phyloP scores from a whole-genome alignment of 2,888 invertebrate genomes.

The Sclerodermus sp. region DNA sequence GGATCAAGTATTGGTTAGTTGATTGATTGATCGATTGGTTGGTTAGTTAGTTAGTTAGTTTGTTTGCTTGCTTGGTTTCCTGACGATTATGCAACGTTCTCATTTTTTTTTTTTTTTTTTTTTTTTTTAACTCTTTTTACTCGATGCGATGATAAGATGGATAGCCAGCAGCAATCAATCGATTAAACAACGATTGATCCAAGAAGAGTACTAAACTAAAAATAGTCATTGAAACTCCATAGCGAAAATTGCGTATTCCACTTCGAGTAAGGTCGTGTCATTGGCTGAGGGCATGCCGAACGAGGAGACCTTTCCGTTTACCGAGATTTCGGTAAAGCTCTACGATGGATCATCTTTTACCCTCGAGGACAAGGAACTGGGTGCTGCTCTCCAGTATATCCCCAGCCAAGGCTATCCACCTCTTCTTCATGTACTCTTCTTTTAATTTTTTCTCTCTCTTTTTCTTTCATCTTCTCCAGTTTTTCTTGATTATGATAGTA shows the following conservation, averaged over 20 bases:
- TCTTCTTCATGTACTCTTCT: slow-evolving; percentile 43
- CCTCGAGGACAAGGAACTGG: slow-evolving; percentile 65
- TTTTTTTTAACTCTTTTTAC: background rate
- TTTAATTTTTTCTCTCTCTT: slow-evolving; percentile 1
- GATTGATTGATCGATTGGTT: too few relatives aligned
- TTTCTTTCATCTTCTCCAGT: background rate
- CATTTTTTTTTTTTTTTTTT: background rate
- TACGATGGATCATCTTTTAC: slow-evolving; percentile 62
- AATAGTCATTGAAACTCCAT: background rate
- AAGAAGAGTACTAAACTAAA: too few relatives aligned
- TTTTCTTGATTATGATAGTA: background rate
- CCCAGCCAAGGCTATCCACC: slow-evolving; percentile 70
- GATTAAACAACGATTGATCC: too few relatives aligned
- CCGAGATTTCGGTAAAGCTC: slow-evolving; percentile 64
- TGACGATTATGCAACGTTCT: too few relatives aligned
- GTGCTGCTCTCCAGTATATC: slow-evolving; percentile 73
- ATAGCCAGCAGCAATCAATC: too few relatives aligned
- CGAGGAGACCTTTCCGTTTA: slow-evolving; percentile 71
- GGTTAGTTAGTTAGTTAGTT: too few relatives aligned
- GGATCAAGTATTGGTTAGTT: too few relatives aligned
- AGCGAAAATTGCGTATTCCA: slow-evolving; percentile 62
- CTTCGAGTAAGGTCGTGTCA: slow-evolving; percentile 62
- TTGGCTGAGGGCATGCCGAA: slow-evolving; percentile 77
- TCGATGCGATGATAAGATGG: too few relatives aligned
- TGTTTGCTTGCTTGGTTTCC: too few relatives aligned